phyloP scores from a whole-genome alignment of 2,888 invertebrate genomes.

The Hemaris fuciformis region DNA sequence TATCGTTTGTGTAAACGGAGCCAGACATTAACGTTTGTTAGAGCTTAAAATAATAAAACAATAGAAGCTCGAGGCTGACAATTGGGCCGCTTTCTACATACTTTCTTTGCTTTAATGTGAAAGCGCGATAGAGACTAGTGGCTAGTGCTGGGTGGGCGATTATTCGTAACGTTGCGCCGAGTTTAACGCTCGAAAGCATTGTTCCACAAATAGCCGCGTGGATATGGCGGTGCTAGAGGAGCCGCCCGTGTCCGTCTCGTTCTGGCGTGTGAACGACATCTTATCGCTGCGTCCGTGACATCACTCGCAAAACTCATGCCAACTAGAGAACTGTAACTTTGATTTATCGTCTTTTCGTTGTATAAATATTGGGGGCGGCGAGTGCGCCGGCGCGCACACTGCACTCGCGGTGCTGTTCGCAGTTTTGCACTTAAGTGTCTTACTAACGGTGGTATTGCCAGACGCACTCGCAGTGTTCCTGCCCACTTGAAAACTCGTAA shows the following conservation, averaged over 20 bases:
- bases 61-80: background rate
- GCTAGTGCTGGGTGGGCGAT: background rate
- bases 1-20: background rate
- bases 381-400: background rate
- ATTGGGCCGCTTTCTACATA: background rate
- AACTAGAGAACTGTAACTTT: constrained; percentile 48
- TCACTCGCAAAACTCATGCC: constrained; percentile 53
- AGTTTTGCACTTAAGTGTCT: background rate
- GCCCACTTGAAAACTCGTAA: constrained; percentile 47
- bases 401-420: background rate
- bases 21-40: background rate
- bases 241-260: constrained; percentile 43
- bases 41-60: background rate
- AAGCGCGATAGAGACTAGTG: background rate
- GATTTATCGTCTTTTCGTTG: constrained; percentile 32
- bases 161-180: constrained; percentile 23
- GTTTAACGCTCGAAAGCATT: constrained; percentile 55
- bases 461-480: constrained; percentile 21
- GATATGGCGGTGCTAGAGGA: constrained; percentile 35
- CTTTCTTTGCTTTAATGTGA: background rate
- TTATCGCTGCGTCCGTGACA: constrained; percentile 66
- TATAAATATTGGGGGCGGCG: constrained; percentile 25
- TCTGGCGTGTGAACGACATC: constrained; percentile 69
- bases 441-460: background rate
- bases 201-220: constrained; percentile 62